Evolutionary conservation across 1,140 invertebrate species (phyloP).

Genomic region (Cyphomyrmex costatus): DNA sequence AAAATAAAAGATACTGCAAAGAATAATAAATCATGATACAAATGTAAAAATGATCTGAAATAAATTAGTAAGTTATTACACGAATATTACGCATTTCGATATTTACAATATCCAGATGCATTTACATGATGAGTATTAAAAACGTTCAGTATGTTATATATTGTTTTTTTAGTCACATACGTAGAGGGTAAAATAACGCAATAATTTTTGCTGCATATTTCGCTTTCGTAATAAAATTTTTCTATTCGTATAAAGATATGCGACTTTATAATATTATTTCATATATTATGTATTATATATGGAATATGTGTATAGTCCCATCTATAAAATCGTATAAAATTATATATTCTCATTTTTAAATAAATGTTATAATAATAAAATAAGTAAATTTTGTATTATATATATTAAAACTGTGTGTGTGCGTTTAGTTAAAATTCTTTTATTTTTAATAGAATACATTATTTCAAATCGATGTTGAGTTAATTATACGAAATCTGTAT

Average conservation of each 20-base stretch:
- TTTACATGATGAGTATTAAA: neutral
- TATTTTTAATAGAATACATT: neutral
- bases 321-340: neutral
- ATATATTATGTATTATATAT: neutral
- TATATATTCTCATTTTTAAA: neutral
- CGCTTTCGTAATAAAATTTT: conserved; percentile 25
- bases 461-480: neutral
- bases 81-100: neutral
- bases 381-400: neutral
- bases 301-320: neutral
- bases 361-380: neutral
- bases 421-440: neutral
- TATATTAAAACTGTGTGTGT: neutral
- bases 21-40: conserved; percentile 10
- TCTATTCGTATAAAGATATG: neutral
- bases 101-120: conserved; percentile 18
- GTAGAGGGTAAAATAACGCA: conserved; percentile 16
- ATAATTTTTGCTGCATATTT: conserved; percentile 10
- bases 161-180: neutral
- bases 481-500: conserved; percentile 26
- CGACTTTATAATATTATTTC: neutral
- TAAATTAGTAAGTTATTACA: conserved; percentile 26
- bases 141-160: conserved; percentile 19
- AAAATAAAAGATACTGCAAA: conserved; percentile 5
- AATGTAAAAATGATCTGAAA: conserved; percentile 18